A percentile compares a stretch with the other conserved stretches of the same genome.
These are phyloP conservation scores for Bolborhynchus lineola DNA, from an alignment of 2,113 vertebrate species.

Conservation along the genomic window DNA sequence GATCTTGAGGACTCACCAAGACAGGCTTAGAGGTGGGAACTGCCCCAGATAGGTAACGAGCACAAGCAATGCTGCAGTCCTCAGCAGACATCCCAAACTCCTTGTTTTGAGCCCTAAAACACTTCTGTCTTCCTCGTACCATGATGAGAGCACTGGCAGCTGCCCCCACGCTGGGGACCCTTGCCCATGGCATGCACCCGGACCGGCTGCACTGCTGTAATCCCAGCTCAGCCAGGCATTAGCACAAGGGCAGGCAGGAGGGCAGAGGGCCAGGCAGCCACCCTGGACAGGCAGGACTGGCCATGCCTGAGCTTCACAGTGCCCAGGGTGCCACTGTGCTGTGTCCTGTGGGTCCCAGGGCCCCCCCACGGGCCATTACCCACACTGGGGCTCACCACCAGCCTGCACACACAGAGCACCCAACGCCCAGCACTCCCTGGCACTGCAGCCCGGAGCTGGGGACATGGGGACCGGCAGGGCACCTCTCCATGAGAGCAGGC, in stretches of 20 bases:
- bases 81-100: neutral
- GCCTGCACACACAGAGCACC: neutral
- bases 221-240: neutral
- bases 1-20: neutral
- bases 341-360: accelerated
- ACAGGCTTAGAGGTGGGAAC: neutral
- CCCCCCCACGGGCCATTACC: no score
- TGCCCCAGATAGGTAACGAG: neutral
- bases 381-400: neutral
- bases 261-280: neutral
- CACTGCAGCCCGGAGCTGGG: neutral
- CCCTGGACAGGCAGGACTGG: neutral
- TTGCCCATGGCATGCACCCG: accelerated
- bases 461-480: neutral
- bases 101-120: neutral
- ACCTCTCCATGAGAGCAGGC: accelerated
- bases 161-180: accelerated
- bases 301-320: neutral
- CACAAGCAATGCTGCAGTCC: accelerated
- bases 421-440: neutral
- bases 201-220: neutral
- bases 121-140: neutral
- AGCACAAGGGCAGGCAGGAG: neutral
- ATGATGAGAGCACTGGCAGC: neutral
- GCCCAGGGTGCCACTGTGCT: accelerated